phyloP scores from a whole-genome alignment of 2,888 invertebrate genomes.

The Noctuana brunneofusca region DNA sequence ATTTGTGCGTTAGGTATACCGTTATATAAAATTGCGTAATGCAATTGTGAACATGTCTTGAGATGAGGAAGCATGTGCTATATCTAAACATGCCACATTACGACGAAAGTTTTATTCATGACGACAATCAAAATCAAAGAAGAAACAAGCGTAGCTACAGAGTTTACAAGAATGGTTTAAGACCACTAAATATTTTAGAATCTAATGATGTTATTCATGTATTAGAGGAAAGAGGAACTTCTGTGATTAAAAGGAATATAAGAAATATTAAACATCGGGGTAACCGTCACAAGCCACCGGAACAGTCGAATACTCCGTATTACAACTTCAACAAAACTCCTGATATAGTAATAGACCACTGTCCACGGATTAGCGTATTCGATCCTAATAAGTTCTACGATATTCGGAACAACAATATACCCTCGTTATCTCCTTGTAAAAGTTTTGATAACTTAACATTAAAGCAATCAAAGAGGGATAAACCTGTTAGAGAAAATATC shows the following conservation, averaged over 20 bases:
- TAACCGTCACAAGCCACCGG: slow-evolving; percentile 46
- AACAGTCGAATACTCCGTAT: slow-evolving; percentile 15
- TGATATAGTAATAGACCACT: slow-evolving; percentile 68
- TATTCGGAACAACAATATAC: slow-evolving; percentile 68
- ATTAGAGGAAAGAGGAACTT: slow-evolving; percentile 68
- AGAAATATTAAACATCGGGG: slow-evolving; percentile 70
- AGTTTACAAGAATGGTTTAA: slow-evolving; percentile 75
- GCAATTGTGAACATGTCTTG: slow-evolving; percentile 34
- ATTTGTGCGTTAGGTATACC: slow-evolving; percentile 19
- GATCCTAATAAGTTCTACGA: slow-evolving; percentile 69
- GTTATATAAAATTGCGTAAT: slow-evolving; percentile 28
- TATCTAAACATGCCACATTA: slow-evolving; percentile 73
- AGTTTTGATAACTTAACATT: slow-evolving; percentile 77
- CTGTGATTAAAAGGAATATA: slow-evolving; percentile 72
- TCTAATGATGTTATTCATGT: slow-evolving; percentile 62
- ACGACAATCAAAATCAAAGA: slow-evolving; percentile 76
- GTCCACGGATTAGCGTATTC: slow-evolving; percentile 67
- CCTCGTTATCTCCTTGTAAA: slow-evolving; percentile 66
- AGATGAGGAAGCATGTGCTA: slow-evolving; percentile 42
- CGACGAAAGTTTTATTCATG: slow-evolving; percentile 78
- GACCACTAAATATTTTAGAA: slow-evolving; percentile 60
- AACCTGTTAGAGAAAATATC: slow-evolving; percentile 52
- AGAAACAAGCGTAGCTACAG: slow-evolving; percentile 79
- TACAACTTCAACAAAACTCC: slow-evolving; percentile 51
- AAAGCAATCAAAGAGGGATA: slow-evolving; percentile 53